Base-by-base conservation (phyloP, 2,888 invertebrate genomes). In the Lamellibrachia columna region DNA sequence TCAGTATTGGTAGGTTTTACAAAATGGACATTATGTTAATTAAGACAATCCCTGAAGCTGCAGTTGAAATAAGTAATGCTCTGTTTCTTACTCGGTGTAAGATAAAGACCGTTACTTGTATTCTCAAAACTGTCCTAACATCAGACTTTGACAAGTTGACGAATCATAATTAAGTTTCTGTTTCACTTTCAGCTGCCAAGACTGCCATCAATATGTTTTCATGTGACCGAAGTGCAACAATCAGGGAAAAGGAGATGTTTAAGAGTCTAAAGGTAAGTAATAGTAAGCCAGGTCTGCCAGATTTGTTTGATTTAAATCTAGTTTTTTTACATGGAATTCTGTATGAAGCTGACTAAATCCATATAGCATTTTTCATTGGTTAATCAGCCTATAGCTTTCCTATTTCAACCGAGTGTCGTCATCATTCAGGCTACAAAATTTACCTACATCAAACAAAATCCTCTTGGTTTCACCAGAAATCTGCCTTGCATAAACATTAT, bases 151-250 rank as follows among this genome's bases (percentile, higher is more conserved):
- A 22, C 75, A 22, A 75, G 15, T 75, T 15, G 6, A 22, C 4
- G 22, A 22, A 75, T 75, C n/a, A 75, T 22, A n/a, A 4, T 93
- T 93, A 91, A 15, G 40, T 52, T 90, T 75, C 60, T 60, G 60
- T 60, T 60, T 60, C 60, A 60, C 4, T 94, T 93, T 55, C 99
- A 96, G 96, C 96, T 0, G 98, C 98, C 0, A 98, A 98, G 97
- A 98, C 98, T 0, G 99, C 99, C 0, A 97, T 99, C 2, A 97
- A 98, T 92, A 98, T 99, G 96, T 99, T 99, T 97, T 97, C 98
- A 3, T 97, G 98, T 94, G 99, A 99, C 95, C 98, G 98, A 96
- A 96, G 95, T 9, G 97, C 98, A 55, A 97, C 98, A 0, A 97
- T 97, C 4, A 97, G 99, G 90, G 99, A 99, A 97, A 98, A 98